phyloP scores from a whole-genome alignment of 2,113 vertebrate species.

The Burhinus bistriatus region DNA sequence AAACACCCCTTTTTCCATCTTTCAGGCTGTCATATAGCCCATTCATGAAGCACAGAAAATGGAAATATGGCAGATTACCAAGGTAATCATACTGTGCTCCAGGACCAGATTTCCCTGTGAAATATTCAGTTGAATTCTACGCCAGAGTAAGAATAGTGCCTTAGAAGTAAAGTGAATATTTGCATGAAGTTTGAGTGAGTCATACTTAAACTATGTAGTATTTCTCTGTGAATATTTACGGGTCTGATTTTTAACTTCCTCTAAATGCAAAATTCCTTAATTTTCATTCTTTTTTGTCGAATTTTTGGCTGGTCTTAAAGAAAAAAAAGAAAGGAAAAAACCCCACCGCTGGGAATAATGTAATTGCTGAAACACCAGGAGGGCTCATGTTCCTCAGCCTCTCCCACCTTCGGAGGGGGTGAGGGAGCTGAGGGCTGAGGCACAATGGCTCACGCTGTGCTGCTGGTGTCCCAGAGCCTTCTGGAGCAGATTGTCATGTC shows the following conservation, averaged over 20 bases:
- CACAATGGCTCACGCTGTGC: too few relatives aligned
- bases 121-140: neutral
- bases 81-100: neutral
- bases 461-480: too few relatives aligned
- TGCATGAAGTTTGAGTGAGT: neutral
- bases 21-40: neutral
- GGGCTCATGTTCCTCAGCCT: fast-evolving
- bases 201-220: neutral
- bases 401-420: fast-evolving
- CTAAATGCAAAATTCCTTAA: neutral
- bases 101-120: neutral
- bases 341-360: fast-evolving
- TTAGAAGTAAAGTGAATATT: neutral
- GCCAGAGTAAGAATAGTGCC: neutral
- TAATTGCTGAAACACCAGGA: neutral
- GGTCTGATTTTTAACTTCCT: neutral
- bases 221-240: neutral
- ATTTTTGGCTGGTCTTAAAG: neutral
- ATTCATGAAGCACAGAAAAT: neutral
- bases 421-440: neutral
- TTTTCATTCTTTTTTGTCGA: neutral
- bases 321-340: neutral
- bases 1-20: neutral
- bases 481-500: fast-evolving
- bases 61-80: neutral